These are phyloP conservation scores for Apistogramma diplotaenia DNA, from an alignment of 2,113 vertebrate genomes.

Conservation along the genomic window DNA sequence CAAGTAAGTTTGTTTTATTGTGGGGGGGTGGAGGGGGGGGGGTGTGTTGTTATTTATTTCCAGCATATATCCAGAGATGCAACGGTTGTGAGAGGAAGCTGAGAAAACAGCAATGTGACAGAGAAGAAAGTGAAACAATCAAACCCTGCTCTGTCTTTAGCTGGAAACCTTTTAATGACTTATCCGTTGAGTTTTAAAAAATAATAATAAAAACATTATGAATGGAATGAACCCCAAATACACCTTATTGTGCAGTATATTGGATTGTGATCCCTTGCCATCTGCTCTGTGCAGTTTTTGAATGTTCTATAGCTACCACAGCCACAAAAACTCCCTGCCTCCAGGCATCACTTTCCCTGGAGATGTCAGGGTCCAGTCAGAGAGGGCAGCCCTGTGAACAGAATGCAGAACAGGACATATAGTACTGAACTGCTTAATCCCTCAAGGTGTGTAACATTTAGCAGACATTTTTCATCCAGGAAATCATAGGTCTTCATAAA, in stretches of 20 bases:
- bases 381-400: neutral
- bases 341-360: conserved; percentile 4
- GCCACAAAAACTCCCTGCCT: neutral
- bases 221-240: neutral
- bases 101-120: neutral
- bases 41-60: neutral
- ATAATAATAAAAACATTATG: neutral
- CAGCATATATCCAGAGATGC: neutral
- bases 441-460: neutral
- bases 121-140: neutral
- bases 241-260: neutral
- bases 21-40: too few species aligned
- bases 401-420: conserved; percentile 13
- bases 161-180: neutral
- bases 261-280: conserved; percentile 11
- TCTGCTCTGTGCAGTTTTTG: conserved; percentile 3
- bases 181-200: neutral
- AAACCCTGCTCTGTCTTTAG: neutral
- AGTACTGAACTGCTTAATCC: neutral
- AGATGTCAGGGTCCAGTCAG: neutral
- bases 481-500: neutral
- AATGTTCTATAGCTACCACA: neutral
- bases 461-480: neutral
- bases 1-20: neutral
- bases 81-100: neutral